Evolutionary conservation across 2,797 vertebrate genomes (phyloP).

Genomic region (Muscicapa striata): DNA sequence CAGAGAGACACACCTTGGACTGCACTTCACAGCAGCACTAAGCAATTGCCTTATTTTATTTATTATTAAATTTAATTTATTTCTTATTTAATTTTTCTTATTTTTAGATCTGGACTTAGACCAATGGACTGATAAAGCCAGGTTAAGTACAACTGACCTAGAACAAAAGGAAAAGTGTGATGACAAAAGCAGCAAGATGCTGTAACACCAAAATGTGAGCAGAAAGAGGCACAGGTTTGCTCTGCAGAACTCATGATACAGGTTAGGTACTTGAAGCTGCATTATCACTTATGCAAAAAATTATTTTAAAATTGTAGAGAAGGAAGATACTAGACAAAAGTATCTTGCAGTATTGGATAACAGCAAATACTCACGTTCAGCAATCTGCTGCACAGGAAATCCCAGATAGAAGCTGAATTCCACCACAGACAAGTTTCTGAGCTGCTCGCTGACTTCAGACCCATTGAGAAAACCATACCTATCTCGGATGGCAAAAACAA

Average conservation of each 20-base stretch:
- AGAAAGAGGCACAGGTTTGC: not conserved
- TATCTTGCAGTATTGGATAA: not conserved
- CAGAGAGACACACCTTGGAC: not conserved
- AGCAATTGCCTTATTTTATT: not conserved
- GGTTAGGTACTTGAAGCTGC: not conserved
- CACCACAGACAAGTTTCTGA: constrained; percentile 89
- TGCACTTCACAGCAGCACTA: not conserved
- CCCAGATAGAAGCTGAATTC: constrained; percentile 98
- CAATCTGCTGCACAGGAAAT: constrained; percentile 90
- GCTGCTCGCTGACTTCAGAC: constrained; percentile 87
- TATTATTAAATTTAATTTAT: too few relatives aligned
- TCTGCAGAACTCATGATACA: not conserved
- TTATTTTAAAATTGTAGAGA: not conserved
- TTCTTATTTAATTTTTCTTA: too few relatives aligned
- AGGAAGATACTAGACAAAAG: not conserved
- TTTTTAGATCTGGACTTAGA: not conserved
- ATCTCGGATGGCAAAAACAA: constrained; percentile 86
- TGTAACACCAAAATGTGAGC: not conserved
- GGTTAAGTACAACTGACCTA: not conserved
- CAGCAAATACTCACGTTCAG: constrained; percentile 86
- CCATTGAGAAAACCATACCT: constrained; percentile 82
- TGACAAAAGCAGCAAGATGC: not conserved
- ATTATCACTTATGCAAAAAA: not conserved
- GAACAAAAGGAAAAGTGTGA: not conserved
- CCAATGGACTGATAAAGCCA: not conserved